Conservation (phyloP, 2,113 vertebrate species). For the Odocoileus hemionus region DNA sequence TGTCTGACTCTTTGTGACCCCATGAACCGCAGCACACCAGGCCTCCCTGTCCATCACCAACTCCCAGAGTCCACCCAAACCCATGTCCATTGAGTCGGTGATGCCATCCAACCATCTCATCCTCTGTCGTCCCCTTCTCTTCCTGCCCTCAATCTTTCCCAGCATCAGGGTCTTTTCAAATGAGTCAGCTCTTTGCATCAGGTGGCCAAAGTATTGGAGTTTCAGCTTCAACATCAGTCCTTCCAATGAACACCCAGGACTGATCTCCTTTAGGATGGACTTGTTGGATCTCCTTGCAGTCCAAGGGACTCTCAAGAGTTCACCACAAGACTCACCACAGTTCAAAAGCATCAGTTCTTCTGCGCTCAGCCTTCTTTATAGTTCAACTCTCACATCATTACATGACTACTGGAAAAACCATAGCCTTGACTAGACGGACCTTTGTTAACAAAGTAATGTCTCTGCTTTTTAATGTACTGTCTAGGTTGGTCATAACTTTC, state of each 20-base stretch:
- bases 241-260: background rate
- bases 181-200: background rate
- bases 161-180: background rate
- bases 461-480: background rate
- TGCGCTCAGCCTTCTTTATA: accelerated
- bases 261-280: background rate
- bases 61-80: background rate
- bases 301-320: background rate
- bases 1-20: background rate
- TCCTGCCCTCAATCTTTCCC: background rate
- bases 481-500: background rate
- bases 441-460: background rate
- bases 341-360: background rate
- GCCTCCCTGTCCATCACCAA: background rate
- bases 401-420: background rate
- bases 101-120: background rate
- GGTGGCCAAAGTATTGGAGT: background rate
- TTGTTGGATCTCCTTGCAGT: background rate
- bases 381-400: background rate
- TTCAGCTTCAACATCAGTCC: background rate
- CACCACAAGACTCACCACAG: background rate
- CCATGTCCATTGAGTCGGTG: background rate
- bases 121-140: background rate
- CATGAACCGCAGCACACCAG: background rate
- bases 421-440: background rate